Evolutionary conservation across 2,888 invertebrate species (phyloP).

Genomic region (Perdita meconis): DNA sequence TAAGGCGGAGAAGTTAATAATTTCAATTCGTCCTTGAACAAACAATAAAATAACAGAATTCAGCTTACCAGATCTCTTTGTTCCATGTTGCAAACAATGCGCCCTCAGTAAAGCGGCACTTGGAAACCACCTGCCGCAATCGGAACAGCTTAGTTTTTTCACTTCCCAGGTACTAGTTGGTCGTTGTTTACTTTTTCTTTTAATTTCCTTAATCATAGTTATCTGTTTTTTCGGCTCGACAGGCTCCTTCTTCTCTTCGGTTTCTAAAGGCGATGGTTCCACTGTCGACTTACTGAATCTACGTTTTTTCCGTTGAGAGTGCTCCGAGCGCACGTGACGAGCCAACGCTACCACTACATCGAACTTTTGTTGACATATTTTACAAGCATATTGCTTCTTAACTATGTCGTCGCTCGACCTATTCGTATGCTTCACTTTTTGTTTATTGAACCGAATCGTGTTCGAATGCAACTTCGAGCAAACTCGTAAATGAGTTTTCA

Average conservation of each 20-base stretch:
- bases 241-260: constrained; percentile 33
- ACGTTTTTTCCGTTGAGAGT: constrained; percentile 74
- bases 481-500: constrained; percentile 77
- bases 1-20: not conserved
- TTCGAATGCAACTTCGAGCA: constrained; percentile 76
- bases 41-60: too few relatives aligned
- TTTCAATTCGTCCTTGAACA: too few relatives aligned
- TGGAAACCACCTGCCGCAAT: constrained; percentile 80
- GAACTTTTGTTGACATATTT: constrained; percentile 80
- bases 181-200: constrained; percentile 56
- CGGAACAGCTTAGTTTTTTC: constrained; percentile 75
- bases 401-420: constrained; percentile 48
- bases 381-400: constrained; percentile 78
- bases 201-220: constrained; percentile 51
- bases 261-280: constrained; percentile 43
- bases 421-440: constrained; percentile 45
- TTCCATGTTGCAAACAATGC: constrained; percentile 79
- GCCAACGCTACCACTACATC: constrained; percentile 80
- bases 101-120: constrained; percentile 73
- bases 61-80: constrained; percentile 79
- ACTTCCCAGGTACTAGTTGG: constrained; percentile 69
- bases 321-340: constrained; percentile 79
- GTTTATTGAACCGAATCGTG: constrained; percentile 54
- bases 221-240: constrained; percentile 43
- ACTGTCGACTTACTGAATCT: constrained; percentile 59